phyloP scores from a whole-genome alignment of 2,888 invertebrate species.

The Micoletzkya japonica region DNA sequence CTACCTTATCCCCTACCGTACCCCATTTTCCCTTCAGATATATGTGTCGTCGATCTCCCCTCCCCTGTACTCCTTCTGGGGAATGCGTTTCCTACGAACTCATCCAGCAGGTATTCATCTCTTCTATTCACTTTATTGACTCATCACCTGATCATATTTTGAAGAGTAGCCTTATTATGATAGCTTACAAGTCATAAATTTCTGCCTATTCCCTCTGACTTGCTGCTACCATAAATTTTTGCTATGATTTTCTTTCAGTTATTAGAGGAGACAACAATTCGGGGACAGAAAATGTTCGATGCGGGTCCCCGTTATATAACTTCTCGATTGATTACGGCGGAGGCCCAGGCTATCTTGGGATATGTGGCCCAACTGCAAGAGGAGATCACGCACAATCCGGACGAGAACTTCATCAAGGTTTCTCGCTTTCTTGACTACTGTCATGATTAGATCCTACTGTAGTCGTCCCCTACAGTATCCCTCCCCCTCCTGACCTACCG shows the following conservation, averaged over 20 bases:
- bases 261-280: constrained; percentile 37
- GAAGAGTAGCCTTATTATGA: background rate
- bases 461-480: background rate
- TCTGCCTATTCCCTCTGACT: background rate
- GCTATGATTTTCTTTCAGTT: constrained; percentile 31
- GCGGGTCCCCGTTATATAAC: background rate
- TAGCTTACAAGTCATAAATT: background rate
- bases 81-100: constrained; percentile 32
- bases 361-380: constrained; percentile 15
- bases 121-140: background rate
- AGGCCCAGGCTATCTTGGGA: background rate
- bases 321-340: background rate
- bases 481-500: background rate
- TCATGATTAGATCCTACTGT: background rate
- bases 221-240: too few species aligned
- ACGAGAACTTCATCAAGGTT: constrained; percentile 9
- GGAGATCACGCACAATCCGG: background rate
- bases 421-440: background rate
- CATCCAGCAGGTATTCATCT: constrained; percentile 28
- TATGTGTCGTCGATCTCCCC: constrained; percentile 31
- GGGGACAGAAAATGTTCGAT: constrained; percentile 34
- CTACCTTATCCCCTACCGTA: too few species aligned
- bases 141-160: background rate
- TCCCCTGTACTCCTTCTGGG: constrained; percentile 29
- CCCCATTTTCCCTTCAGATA: constrained; percentile 28